Conservation (phyloP, 2,888 invertebrate species). For the Folsomia manolachei region DNA sequence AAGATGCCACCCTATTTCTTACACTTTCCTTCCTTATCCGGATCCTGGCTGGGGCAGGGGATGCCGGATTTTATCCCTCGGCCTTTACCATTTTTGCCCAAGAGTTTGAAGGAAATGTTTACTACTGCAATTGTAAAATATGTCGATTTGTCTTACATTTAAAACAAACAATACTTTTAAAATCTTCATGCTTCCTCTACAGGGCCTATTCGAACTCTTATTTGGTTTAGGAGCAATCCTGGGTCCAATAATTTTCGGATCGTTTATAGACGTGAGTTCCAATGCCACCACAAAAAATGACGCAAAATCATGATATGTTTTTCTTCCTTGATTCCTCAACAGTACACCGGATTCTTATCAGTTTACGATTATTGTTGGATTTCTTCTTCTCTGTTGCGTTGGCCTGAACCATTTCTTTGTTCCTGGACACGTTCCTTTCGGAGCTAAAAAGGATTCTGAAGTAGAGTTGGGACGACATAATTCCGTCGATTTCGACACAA, state of each 20-base stretch:
- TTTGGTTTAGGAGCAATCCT: slow-evolving; percentile 43
- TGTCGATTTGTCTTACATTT: background rate
- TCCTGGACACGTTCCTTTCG: background rate
- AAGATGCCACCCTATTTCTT: slow-evolving; percentile 29
- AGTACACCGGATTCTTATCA: background rate
- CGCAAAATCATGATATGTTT: no score
- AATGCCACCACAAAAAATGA: no score
- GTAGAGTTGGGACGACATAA: background rate
- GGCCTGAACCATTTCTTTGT: background rate
- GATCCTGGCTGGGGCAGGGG: slow-evolving; percentile 33
- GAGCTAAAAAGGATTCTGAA: background rate
- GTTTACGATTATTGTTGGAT: slow-evolving; percentile 5
- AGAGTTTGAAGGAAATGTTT: slow-evolving; percentile 33
- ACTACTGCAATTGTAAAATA: slow-evolving; percentile 35
- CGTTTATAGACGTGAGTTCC: slow-evolving; percentile 36
- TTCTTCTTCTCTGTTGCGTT: background rate
- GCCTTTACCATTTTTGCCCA: slow-evolving; percentile 33
- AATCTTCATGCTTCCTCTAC: background rate
- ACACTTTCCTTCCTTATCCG: slow-evolving; percentile 30
- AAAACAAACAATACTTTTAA: background rate
- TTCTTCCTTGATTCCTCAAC: no score
- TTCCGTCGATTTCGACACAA: background rate
- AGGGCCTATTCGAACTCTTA: slow-evolving; percentile 41
- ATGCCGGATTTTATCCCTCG: slow-evolving; percentile 40
- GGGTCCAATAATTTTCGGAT: slow-evolving; percentile 36